Conservation (phyloP, 1,140 invertebrate genomes). For the Geopemphigus sp. region DNA sequence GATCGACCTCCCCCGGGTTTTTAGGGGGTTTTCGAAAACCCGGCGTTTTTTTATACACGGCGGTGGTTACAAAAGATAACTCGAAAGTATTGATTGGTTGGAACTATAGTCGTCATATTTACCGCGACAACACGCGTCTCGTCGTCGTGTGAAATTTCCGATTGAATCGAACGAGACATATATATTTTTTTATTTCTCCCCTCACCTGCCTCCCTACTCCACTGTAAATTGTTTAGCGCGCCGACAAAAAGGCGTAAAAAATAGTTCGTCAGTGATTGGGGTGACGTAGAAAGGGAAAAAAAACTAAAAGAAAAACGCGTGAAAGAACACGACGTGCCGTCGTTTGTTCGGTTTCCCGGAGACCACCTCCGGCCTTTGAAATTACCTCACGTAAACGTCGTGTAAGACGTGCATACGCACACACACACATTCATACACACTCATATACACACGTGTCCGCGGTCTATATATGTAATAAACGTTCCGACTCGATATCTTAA, state of each 20-base stretch:
- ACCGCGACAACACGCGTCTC: neutral
- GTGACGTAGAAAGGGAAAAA: neutral
- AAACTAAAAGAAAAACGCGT: neutral
- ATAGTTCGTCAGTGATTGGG: neutral
- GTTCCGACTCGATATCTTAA: slow-evolving; percentile 15
- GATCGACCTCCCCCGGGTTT: slow-evolving; percentile 5
- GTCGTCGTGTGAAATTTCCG: neutral
- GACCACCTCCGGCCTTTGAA: slow-evolving; percentile 37
- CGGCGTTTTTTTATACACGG: slow-evolving; percentile 3
- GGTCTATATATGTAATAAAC: too few species aligned
- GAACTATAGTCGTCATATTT: slow-evolving; percentile 1
- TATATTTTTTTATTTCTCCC: neutral
- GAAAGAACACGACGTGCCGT: neutral
- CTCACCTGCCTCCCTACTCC: too few species aligned
- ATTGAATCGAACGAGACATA: slow-evolving; percentile 22
- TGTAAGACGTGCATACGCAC: neutral
- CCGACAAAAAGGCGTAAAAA: neutral
- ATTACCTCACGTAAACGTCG: slow-evolving; percentile 25
- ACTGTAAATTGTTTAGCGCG: slow-evolving; percentile 3
- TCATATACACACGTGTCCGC: neutral
- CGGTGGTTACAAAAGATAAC: slow-evolving; percentile 7
- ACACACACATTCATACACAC: neutral
- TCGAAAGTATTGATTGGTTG: slow-evolving; percentile 29
- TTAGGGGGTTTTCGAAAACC: neutral
- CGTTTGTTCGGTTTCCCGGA: slow-evolving; percentile 23